Conservation (phyloP, 2,797 vertebrate genomes). For the Spatula clypeata region DNA sequence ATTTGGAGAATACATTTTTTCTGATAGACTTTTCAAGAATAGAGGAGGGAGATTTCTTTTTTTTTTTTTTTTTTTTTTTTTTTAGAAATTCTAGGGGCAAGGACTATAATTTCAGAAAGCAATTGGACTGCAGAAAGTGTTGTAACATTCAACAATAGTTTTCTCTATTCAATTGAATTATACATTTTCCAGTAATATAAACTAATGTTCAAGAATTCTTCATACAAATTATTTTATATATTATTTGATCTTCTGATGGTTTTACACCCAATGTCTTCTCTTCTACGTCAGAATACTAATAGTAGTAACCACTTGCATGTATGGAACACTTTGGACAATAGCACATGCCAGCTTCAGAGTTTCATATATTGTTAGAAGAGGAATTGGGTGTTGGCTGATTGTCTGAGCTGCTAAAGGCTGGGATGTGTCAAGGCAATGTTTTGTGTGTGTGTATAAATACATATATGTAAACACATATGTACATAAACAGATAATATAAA, state of each 20-base stretch:
- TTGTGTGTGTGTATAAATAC: background rate
- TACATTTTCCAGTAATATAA: background rate
- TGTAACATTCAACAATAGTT: background rate
- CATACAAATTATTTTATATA: background rate
- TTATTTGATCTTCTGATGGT: background rate
- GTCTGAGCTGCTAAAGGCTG: background rate
- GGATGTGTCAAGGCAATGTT: background rate
- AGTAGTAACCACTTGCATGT: background rate
- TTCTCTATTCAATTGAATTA: background rate
- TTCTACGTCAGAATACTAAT: background rate
- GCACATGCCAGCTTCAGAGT: background rate
- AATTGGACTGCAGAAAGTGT: background rate
- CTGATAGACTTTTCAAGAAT: background rate
- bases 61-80: background rate
- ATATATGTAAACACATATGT: too few species aligned
- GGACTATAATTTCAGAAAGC: background rate
- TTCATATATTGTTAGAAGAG: background rate
- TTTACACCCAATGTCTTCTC: background rate
- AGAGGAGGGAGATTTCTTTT: background rate
- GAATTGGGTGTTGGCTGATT: background rate
- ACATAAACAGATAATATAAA: background rate
- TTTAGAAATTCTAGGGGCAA: background rate
- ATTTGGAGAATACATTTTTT: background rate
- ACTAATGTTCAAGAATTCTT: background rate
- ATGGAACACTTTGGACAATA: fast-evolving